phyloP scores from a whole-genome alignment of 2,888 invertebrate species.

The Clostera curtula region DNA sequence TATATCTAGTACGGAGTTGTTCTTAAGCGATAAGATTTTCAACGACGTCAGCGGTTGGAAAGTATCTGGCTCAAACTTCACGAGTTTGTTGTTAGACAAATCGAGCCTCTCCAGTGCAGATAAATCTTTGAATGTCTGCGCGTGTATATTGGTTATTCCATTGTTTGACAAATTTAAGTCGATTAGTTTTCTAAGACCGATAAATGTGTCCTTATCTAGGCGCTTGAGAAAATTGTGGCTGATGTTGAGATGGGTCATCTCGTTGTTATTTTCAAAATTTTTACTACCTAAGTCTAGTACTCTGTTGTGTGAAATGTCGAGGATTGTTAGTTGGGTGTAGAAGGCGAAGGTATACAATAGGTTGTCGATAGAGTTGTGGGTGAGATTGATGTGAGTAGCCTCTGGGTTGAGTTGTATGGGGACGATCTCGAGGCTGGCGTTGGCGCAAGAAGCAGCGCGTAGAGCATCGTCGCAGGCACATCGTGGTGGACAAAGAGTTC shows the following conservation, averaged over 20 bases:
- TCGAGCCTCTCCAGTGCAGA: constrained; percentile 82
- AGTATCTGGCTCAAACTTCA: constrained; percentile 81
- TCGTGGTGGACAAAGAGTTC: constrained; percentile 84
- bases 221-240: constrained; percentile 83
- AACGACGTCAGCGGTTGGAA: constrained; percentile 82
- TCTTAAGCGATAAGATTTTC: constrained; percentile 82
- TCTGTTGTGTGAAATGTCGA: constrained; percentile 89
- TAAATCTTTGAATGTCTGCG: constrained; percentile 85
- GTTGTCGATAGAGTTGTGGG: constrained; percentile 87
- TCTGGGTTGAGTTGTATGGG: constrained; percentile 94
- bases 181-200: constrained; percentile 80
- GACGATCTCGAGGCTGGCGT: constrained; percentile 86
- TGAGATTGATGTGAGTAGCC: constrained; percentile 86
- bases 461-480: constrained; percentile 88
- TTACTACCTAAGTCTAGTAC: constrained; percentile 86
- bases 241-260: constrained; percentile 83
- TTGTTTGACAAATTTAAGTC: constrained; percentile 86
- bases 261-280: constrained; percentile 86
- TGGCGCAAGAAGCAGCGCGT: constrained; percentile 84
- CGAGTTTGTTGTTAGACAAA: constrained; percentile 84
- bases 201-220: constrained; percentile 84
- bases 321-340: constrained; percentile 84
- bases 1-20: constrained; percentile 86
- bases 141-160: constrained; percentile 82
- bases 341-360: constrained; percentile 86